These are phyloP conservation scores for Nomia melanderi DNA, from an alignment of 1,140 invertebrate species.

Conservation along the genomic window DNA sequence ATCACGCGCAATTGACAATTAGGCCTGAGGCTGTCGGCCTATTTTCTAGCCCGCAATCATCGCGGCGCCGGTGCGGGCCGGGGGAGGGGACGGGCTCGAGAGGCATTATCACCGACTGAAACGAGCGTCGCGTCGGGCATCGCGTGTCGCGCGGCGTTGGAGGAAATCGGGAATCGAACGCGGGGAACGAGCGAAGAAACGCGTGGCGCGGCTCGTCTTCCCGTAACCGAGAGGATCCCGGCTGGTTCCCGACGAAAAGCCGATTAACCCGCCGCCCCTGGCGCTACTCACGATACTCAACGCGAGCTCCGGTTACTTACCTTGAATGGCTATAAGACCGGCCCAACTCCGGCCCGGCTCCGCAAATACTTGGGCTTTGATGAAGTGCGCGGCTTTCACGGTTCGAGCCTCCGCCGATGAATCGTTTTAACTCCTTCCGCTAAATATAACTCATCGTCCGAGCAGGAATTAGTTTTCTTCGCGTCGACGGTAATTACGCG, in stretches of 20 bases:
- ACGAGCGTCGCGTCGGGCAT: background rate
- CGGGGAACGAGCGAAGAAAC: background rate
- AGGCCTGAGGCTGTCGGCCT: conserved; percentile 24
- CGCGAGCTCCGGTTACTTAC: conserved; percentile 58
- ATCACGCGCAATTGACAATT: conserved; percentile 27
- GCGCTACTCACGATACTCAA: conserved; percentile 62
- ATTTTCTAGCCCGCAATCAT: conserved; percentile 12
- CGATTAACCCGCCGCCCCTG: conserved; percentile 54
- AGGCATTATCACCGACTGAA: background rate
- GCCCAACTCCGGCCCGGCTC: conserved; percentile 15
- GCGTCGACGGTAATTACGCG: conserved; percentile 48
- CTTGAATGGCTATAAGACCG: conserved; percentile 51
- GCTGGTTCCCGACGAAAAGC: conserved; percentile 46
- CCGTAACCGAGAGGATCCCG: conserved; percentile 44
- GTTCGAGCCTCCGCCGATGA: conserved; percentile 55
- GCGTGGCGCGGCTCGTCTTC: background rate
- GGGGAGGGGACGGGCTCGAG: background rate
- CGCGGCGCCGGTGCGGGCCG: background rate
- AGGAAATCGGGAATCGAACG: background rate
- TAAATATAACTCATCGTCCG: conserved; percentile 39
- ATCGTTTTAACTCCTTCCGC: conserved; percentile 58
- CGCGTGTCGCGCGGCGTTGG: too few species aligned
- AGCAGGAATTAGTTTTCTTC: conserved; percentile 48
- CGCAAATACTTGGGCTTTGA: conserved; percentile 56
- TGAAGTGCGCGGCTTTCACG: conserved; percentile 59